Evolutionary conservation across 1,140 invertebrate species (phyloP).

Genomic region (Phenacoccus solenopsis): DNA sequence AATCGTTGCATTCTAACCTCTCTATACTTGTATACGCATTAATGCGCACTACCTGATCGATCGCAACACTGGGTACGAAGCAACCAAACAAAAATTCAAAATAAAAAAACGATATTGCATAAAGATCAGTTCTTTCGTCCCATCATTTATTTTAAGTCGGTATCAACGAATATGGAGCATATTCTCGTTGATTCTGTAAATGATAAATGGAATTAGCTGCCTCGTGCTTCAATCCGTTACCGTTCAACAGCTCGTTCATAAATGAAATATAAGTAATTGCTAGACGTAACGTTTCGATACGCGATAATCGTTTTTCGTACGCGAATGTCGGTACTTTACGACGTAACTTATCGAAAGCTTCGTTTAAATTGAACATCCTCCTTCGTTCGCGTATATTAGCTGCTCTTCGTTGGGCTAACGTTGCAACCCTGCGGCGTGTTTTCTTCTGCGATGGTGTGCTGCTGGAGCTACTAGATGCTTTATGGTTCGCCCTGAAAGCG

Average conservation of each 20-base stretch:
- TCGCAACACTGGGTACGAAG: no score
- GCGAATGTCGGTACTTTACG: slow-evolving; percentile 96
- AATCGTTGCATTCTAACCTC: no score
- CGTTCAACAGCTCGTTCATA: slow-evolving; percentile 73
- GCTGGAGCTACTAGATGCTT: not conserved
- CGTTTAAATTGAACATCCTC: slow-evolving; percentile 94
- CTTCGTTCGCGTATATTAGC: slow-evolving; percentile 89
- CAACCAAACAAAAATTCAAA: no score
- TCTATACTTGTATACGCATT: no score
- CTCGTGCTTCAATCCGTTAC: slow-evolving; percentile 21
- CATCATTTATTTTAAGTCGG: slow-evolving; percentile 20
- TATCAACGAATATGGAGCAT: slow-evolving; percentile 21
- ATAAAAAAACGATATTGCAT: no score
- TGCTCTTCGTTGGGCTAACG: slow-evolving; percentile 74
- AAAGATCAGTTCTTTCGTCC: no score
- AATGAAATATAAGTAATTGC: slow-evolving; percentile 98
- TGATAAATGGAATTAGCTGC: not conserved
- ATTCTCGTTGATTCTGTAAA: not conserved
- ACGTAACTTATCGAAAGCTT: slow-evolving; percentile 86
- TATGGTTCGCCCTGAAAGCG: not conserved
- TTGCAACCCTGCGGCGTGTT: slow-evolving; percentile 71
- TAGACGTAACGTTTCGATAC: slow-evolving; percentile 91
- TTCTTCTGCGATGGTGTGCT: slow-evolving; percentile 43
- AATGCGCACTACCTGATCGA: no score
- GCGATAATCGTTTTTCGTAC: slow-evolving; percentile 93